Evolutionary conservation across 2,888 invertebrate genomes (phyloP), one percentile per base, ranked within the genome.

Genomic region (Ecliptopera silaceata): DNA sequence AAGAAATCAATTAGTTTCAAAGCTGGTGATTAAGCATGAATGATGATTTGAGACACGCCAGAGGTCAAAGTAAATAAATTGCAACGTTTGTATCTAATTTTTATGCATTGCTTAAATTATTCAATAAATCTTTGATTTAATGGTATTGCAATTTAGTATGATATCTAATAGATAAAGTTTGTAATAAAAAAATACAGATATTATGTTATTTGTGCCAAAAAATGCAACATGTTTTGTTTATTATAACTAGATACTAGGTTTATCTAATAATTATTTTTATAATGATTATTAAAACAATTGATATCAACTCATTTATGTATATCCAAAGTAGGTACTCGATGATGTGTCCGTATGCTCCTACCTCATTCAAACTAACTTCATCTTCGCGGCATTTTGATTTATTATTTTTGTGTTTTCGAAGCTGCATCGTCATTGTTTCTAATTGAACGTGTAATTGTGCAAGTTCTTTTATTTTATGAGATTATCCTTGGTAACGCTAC

Each of bases 361-460:
- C 26, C 26, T 44, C 10, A 29, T 31, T 45, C 69, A 64, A 59
- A 69, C 65, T 76, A 77, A 76, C 82, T 79, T 75, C 78, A 76
- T 74, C 67, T 72, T 66, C 58, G 22, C 75, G 77, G 74, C 55
- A 42, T 70, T 71, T 74, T 74, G 72, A 79, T 75, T 75, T 80
- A 78, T 84, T 82, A 80, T 77, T 74, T 76, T 48, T 51, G 48
- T 55, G 32, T 52, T 51, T 38, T 12, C n/a, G 50, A 42, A 50
- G 53, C 49, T 36, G 77, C 82, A 72, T 68, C 79, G 79, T 83
- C 83, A 84, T 87, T 88, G 83, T 87, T 86, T 84, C 80, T 80
- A 75, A 82, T 80, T 80, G 76, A 74, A 79, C 26, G 39, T 42
- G 84, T 82, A 82, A 81, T 79, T 79, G 74, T 73, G 80, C 79